Evolutionary conservation across 2,113 vertebrate genomes (phyloP).

Genomic region (Sula dactylatra): DNA sequence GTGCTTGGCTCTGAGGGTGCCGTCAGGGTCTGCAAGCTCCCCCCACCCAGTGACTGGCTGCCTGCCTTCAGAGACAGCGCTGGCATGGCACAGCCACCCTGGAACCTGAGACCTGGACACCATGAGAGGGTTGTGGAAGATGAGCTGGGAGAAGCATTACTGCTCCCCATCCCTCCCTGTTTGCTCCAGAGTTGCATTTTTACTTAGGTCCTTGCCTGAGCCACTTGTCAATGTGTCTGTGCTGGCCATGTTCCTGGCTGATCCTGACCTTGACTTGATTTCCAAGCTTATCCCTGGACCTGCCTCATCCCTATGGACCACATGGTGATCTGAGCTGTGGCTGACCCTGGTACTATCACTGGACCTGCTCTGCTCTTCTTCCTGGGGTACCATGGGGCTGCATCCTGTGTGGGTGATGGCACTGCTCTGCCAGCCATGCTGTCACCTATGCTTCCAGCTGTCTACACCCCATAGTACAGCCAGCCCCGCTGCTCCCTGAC

Average conservation of each 20-base stretch:
- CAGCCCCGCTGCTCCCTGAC: not conserved
- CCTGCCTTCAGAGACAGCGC: not conserved
- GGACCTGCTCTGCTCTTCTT: not conserved
- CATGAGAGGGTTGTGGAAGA: not conserved
- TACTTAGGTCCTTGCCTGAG: not conserved
- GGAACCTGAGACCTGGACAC: no score
- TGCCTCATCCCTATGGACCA: not conserved
- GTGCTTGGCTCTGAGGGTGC: not conserved
- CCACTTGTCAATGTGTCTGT: not conserved
- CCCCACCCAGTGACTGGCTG: not conserved
- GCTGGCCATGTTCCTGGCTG: rapidly evolving
- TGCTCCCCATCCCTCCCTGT: not conserved
- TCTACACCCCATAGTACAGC: rapidly evolving
- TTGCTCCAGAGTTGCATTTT: not conserved
- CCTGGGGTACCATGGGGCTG: not conserved
- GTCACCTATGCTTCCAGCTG: not conserved
- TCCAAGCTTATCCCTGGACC: not conserved
- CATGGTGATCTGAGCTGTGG: not conserved
- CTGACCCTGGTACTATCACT: not conserved
- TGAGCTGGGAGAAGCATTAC: not conserved
- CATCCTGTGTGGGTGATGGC: not conserved
- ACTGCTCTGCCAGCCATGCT: not conserved
- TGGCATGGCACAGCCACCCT: not conserved
- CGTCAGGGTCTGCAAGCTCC: not conserved
- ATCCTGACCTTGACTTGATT: not conserved